Percentiles rank a stretch among this genome's conserved stretches.
phyloP scores from a whole-genome alignment of 2,888 invertebrate species.

The Clunio marinus region DNA sequence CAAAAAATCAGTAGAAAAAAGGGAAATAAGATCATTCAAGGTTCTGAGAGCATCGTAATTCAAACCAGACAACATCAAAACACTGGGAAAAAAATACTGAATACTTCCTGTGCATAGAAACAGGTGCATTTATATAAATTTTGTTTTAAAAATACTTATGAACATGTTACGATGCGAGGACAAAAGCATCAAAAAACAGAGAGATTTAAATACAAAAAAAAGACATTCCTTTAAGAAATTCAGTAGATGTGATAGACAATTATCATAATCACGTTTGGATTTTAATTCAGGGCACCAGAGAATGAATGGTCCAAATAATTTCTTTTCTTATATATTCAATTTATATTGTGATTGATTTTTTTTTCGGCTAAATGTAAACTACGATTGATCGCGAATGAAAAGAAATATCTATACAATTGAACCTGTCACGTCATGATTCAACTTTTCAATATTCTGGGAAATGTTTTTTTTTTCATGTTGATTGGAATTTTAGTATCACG shows the following conservation, averaged over 20 bases:
- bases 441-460: neutral
- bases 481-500: neutral
- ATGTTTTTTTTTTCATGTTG: neutral
- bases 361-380: too few relatives aligned
- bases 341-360: neutral
- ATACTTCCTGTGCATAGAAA: constrained; percentile 31
- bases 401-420: constrained; percentile 20
- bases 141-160: neutral
- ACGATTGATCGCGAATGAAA: neutral
- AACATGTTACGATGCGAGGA: constrained; percentile 27
- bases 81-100: constrained; percentile 23
- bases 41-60: constrained; percentile 16
- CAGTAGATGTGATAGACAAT: neutral
- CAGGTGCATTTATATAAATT: constrained; percentile 34
- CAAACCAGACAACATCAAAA: neutral
- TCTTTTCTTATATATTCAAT: neutral
- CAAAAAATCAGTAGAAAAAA: constrained; percentile 17
- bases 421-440: constrained; percentile 26
- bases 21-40: constrained; percentile 17
- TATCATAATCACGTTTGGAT: neutral
- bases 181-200: neutral
- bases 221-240: neutral
- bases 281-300: too few relatives aligned
- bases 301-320: too few relatives aligned
- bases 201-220: neutral